Base-by-base conservation (phyloP, 2,888 invertebrate species). In the Eugnorisma glareosa region DNA sequence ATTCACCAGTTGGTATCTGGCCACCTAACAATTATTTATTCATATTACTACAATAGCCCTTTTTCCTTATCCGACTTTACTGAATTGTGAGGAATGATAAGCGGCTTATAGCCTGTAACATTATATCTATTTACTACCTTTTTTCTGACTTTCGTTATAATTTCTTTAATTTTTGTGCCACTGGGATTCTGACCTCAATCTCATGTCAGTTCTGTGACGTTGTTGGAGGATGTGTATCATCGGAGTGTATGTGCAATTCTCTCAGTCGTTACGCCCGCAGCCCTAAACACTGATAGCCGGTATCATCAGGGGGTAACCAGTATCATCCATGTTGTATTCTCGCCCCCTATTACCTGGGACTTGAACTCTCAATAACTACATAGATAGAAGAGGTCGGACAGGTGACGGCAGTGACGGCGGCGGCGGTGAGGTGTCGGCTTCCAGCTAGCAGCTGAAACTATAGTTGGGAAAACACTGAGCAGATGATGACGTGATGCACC, bases 51-150 rank as follows among this genome's bases (percentile, higher is more conserved):
- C 15, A 31, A 51, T 45, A 31, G 40, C 21, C 24, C 28, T 18
- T 66, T 43, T 71, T 37, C 64, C 79, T 43, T 28, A 35, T 37
- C 31, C 21, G 35, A 21, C 15, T 61, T 31, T 21, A 31, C 43
- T 8, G 24, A 67, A 63, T 61, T 35, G 59, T 31, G 45, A 45
- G n/a, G n/a, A 7, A 68, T 51, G 66, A 28, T 43, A 79, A 66
- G 31, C 40, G 13, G 24, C 45, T 66, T 57, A 37, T 11, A 37
- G 10, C 37, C 24, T 28, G n/a, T 59, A 35, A 40, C 18, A n/a
- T 64, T 45, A n/a, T 43, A 40, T 13, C 10, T 31, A 21, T 31
- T 18, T n/a, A 57, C 31, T 37, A 54, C 35, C 28, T 57, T 61
- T 4, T 43, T 51, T 40, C 18, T 31, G 37, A 51, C 24, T 31